A percentile compares a stretch with the other conserved stretches of the same genome.
phyloP scores from a whole-genome alignment of 2,113 vertebrate genomes.

The Nannobrachium achirus region DNA sequence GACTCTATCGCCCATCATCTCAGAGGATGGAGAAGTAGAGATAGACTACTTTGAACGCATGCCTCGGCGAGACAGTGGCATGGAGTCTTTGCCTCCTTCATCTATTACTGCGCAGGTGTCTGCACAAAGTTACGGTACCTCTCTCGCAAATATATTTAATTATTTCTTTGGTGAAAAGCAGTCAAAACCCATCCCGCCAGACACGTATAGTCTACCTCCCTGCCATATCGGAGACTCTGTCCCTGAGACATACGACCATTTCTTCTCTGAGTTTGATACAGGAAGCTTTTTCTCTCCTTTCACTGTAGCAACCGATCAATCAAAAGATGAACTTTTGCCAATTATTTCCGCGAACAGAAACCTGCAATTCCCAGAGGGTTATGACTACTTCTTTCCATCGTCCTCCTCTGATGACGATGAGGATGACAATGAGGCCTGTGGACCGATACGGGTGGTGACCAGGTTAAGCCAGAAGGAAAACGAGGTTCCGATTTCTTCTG shows the following conservation, averaged over 20 bases:
- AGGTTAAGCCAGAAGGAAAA: constrained; percentile 37
- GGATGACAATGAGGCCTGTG: constrained; percentile 41
- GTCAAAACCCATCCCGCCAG: constrained; percentile 27
- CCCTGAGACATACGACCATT: constrained; percentile 88
- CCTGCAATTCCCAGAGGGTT: constrained; percentile 84
- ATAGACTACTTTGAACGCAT: constrained; percentile 28
- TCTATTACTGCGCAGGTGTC: constrained; percentile 39
- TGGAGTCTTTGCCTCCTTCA: constrained; percentile 35
- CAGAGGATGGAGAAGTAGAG: constrained; percentile 35
- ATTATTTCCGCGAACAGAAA: constrained; percentile 62
- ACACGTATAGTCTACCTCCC: constrained; percentile 26
- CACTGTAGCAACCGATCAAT: constrained; percentile 20
- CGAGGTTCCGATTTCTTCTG: constrained; percentile 39
- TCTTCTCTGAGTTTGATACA: constrained; percentile 85
- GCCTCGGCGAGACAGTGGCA: not conserved
- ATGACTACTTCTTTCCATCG: constrained; percentile 88
- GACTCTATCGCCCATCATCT: constrained; percentile 35
- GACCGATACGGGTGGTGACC: constrained; percentile 63
- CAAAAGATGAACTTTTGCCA: constrained; percentile 51
- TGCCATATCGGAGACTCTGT: constrained; percentile 71
- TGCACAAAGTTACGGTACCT: constrained; percentile 51
- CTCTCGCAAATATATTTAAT: constrained; percentile 69
- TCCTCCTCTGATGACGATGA: constrained; percentile 75
- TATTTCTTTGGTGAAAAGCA: constrained; percentile 69
- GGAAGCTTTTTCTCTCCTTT: constrained; percentile 69